Evolutionary conservation across 2,113 vertebrate species (phyloP).

Genomic region (Phaethon lepturus): DNA sequence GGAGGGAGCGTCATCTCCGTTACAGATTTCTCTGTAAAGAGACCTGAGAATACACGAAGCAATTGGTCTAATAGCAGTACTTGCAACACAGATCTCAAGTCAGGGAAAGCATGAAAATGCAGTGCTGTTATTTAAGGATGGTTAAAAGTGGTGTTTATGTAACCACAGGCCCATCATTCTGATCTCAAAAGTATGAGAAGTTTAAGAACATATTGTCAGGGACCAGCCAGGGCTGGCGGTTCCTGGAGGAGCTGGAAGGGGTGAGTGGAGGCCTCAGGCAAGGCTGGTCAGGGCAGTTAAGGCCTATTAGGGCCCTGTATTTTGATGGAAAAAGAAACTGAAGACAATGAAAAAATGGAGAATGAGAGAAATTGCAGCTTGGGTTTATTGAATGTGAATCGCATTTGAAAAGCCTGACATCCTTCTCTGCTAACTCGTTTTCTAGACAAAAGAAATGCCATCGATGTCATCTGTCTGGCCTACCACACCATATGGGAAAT

Average conservation of each 20-base stretch:
- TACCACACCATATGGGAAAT: not conserved
- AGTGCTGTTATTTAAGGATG: not conserved
- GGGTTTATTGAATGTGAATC: not conserved
- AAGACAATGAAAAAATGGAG: not conserved
- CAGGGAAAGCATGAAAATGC: not conserved
- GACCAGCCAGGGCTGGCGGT: not conserved
- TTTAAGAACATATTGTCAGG: not conserved
- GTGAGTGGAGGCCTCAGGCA: not conserved
- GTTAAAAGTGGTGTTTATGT: not conserved
- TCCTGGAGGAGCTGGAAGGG: not conserved
- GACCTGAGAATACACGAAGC: not conserved
- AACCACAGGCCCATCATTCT: not conserved
- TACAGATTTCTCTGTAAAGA: not conserved
- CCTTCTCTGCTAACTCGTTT: slow-evolving; percentile 5
- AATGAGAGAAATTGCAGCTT: not conserved
- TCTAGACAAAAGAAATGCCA: slow-evolving; percentile 39
- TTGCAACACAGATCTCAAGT: not conserved
- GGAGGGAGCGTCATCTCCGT: not conserved
- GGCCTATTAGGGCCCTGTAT: not conserved
- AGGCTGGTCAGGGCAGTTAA: not conserved
- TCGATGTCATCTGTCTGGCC: not conserved
- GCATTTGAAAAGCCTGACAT: not conserved
- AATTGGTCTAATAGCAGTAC: not conserved
- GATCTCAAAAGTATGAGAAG: not conserved
- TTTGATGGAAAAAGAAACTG: not conserved